Percentiles rank a stretch among this genome's conserved stretches.
Conservation (phyloP, 2,888 invertebrate species). For the Nymphalis c-album region DNA sequence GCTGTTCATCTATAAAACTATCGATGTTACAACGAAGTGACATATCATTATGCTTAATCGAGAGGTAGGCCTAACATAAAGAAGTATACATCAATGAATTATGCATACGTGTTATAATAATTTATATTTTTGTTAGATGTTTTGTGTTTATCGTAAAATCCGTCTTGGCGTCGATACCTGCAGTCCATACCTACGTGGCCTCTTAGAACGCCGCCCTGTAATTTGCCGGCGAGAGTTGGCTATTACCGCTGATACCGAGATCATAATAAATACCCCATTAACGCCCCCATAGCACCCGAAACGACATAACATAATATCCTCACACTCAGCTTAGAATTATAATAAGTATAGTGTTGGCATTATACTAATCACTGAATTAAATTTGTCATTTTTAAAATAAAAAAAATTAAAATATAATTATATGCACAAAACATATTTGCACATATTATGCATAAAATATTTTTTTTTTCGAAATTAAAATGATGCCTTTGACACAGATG, state of each 20-base stretch:
- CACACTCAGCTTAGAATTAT: slow-evolving; percentile 31
- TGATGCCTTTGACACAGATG: too few relatives aligned
- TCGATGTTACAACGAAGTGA: too few relatives aligned
- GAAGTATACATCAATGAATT: too few relatives aligned
- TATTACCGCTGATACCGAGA: slow-evolving; percentile 80
- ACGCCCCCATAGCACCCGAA: slow-evolving; percentile 79
- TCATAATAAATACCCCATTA: slow-evolving; percentile 82
- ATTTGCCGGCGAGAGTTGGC: slow-evolving; percentile 81
- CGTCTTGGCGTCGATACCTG: slow-evolving; percentile 54
- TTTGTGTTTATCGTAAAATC: slow-evolving; percentile 24
- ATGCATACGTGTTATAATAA: background rate
- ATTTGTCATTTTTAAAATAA: slow-evolving; percentile 1
- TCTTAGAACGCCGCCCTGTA: slow-evolving; percentile 79
- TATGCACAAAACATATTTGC: background rate
- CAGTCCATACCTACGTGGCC: slow-evolving; percentile 61
- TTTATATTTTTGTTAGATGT: slow-evolving; percentile 8
- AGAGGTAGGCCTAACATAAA: too few relatives aligned
- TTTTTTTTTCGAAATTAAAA: too few relatives aligned
- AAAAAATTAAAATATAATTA: background rate
- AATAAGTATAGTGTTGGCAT: slow-evolving; percentile 13
- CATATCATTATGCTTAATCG: too few relatives aligned
- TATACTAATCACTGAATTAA: slow-evolving; percentile 19
- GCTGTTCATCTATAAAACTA: too few relatives aligned
- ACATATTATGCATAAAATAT: too few relatives aligned
- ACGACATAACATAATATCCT: slow-evolving; percentile 56